Conservation (phyloP, 1,140 invertebrate species). For the Phocides pigmalion region DNA sequence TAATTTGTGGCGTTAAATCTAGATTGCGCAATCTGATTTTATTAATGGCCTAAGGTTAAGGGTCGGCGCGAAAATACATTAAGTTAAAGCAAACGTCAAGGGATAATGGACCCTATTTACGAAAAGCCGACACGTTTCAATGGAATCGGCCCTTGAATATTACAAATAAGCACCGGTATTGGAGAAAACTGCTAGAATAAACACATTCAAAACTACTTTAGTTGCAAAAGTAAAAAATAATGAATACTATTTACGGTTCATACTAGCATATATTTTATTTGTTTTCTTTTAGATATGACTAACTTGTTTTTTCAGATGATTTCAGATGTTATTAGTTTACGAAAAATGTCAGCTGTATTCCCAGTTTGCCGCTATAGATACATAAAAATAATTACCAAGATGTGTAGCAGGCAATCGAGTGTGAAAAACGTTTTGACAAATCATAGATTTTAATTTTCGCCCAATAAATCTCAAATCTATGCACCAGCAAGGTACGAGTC, state of each 20-base stretch:
- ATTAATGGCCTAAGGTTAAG: constrained; percentile 63
- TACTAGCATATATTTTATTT: no score
- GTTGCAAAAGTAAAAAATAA: no score
- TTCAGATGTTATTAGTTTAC: no score
- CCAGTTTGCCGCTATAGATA: no score
- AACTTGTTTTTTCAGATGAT: no score
- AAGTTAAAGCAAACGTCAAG: constrained; percentile 58
- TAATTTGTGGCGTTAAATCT: constrained; percentile 66
- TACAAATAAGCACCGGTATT: constrained; percentile 13
- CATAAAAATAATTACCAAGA: no score
- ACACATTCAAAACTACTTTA: no score
- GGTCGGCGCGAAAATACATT: constrained; percentile 59
- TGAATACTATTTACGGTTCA: not conserved
- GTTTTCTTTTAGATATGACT: no score
- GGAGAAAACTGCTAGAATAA: not conserved
- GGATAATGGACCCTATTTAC: constrained; percentile 65
- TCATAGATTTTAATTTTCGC: not conserved
- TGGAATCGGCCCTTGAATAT: constrained; percentile 30
- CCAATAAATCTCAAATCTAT: constrained; percentile 11
- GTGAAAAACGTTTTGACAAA: no score
- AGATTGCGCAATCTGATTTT: constrained; percentile 68
- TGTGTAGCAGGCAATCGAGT: no score
- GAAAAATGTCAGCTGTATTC: no score
- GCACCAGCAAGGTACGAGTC: constrained; percentile 19
- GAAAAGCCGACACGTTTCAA: constrained; percentile 52